Evolutionary conservation across 1,140 invertebrate genomes (phyloP), one percentile per base, ranked within the genome.

Genomic region (Heliothis virescens): DNA sequence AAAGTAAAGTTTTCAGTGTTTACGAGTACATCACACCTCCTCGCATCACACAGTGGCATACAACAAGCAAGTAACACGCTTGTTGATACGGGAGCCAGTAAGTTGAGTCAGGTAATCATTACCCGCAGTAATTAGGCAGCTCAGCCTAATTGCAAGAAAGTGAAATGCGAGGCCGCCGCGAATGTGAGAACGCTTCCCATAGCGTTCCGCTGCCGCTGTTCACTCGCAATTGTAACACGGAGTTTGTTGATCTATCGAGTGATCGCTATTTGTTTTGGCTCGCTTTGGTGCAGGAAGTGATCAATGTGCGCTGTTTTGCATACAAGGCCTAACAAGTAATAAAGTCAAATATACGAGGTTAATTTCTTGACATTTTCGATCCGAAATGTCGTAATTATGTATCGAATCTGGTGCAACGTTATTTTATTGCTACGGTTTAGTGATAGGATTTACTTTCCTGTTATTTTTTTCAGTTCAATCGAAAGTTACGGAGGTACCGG

Each of bases 111-210:
- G 65, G 60, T 73, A 72, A 72, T 59, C 59, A 79, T 86, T 83
- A 82, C 79, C 52, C 26, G 74, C 10, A 52, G 48, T 67, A 77
- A 62, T 73, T 62, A 79, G 80, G 60, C 13, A 50, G 60, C 47
- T 53, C 52, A 72, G 80, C 72, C 79, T 79, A 86, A 87, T 86
- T 82, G 82, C 80, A 87, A 82, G 87, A 88, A 87, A 88, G 85
- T 87, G 81, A 87, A 88, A 87, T 79, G 85, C 71, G 80, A 82
- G 72, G 75, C 82, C 75, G 79, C 50, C 12, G 16, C 34, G 73
- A 80, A 81, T 60, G 47, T 77, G 81, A 82, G 74, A 80, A 63
- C 62, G 48, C 82, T 81, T 88, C 87, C 80, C 87, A 88, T 81
- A 69, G 18, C 34, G 65, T 41, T 71, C 71, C 48, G 50, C 12